A percentile compares a stretch with the other conserved stretches of the same genome.
phyloP scores from a whole-genome alignment of 2,113 vertebrate genomes.

The Elephas maximus region DNA sequence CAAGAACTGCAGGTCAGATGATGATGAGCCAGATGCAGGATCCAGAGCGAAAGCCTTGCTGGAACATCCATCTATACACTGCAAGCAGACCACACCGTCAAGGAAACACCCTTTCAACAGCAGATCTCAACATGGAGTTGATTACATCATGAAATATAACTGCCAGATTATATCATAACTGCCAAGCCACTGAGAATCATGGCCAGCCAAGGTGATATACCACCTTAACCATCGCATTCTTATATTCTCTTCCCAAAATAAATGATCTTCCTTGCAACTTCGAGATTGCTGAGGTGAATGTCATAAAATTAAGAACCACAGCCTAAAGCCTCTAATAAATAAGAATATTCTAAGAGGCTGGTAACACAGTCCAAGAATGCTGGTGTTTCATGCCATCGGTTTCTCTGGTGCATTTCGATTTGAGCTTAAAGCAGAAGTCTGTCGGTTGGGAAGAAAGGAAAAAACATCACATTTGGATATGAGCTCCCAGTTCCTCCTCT shows the following conservation, averaged over 20 bases:
- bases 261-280: not conserved
- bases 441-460: not conserved
- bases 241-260: not conserved
- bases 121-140: no score
- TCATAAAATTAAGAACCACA: not conserved
- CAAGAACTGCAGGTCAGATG: no score
- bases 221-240: not conserved
- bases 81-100: no score
- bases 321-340: not conserved
- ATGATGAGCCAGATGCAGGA: no score
- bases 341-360: not conserved
- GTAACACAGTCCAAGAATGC: no score
- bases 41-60: no score
- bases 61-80: no score
- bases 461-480: fast-evolving
- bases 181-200: no score
- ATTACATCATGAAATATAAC: no score
- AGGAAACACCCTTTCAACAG: no score
- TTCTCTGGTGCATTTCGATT: not conserved
- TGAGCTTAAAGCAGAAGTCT: not conserved
- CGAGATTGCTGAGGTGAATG: not conserved
- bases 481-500: not conserved
- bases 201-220: no score
- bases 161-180: no score
- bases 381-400: not conserved